Evolutionary conservation across 2,888 invertebrate species (phyloP).

Genomic region (Diarsia mendica): DNA sequence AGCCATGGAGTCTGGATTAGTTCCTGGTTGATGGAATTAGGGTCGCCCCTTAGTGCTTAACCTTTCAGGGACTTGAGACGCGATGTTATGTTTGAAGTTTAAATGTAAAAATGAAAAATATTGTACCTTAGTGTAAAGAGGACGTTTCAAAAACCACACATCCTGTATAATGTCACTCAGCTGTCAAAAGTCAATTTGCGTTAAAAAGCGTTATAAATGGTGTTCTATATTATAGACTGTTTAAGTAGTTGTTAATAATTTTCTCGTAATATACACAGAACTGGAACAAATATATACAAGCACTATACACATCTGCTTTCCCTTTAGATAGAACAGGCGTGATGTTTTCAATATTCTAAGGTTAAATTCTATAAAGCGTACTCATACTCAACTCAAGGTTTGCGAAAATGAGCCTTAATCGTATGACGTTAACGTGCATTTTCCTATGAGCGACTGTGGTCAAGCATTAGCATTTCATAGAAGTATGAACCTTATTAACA

Average conservation of each 20-base stretch:
- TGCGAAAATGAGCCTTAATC: neutral
- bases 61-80: neutral
- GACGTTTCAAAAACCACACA: neutral
- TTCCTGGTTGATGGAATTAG: neutral
- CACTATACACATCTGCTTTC: neutral
- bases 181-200: conserved; percentile 19
- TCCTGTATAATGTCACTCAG: conserved; percentile 38
- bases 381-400: neutral
- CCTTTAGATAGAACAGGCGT: neutral
- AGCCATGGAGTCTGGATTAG: too few species aligned
- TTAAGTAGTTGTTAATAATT: conserved; percentile 13
- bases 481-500: neutral
- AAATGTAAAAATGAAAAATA: neutral
- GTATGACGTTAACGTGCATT: neutral
- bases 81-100: neutral
- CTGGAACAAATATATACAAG: neutral
- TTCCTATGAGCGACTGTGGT: neutral
- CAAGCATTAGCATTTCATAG: neutral
- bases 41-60: neutral
- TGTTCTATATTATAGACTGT: conserved; percentile 10
- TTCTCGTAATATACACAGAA: neutral
- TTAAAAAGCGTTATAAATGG: neutral
- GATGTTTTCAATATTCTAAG: neutral
- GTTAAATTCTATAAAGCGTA: neutral
- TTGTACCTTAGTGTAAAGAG: neutral